These are phyloP conservation scores for Drosophila ananassae DNA, from an alignment of 1,140 invertebrate genomes.

Conservation along the genomic window DNA sequence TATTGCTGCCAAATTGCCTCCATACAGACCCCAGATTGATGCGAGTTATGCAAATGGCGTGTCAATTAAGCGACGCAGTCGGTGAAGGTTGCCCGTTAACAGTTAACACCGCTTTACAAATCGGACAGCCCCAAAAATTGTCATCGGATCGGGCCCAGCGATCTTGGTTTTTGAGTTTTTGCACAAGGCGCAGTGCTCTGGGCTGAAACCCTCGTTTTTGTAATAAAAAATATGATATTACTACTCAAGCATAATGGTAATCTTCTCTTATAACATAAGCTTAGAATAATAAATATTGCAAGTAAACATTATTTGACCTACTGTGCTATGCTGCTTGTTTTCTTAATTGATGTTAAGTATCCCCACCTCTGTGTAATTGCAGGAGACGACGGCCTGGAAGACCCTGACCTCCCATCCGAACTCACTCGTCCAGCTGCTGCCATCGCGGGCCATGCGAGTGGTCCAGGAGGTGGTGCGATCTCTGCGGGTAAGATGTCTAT, in stretches of 20 bases:
- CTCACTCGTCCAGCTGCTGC: slow-evolving; percentile 78
- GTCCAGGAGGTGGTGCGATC: slow-evolving; percentile 83
- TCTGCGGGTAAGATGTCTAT: slow-evolving; percentile 69
- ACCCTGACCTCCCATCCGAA: slow-evolving; percentile 83
- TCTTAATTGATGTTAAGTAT: slow-evolving; percentile 50
- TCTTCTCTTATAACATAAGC: background rate
- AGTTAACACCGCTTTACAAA: slow-evolving; percentile 58
- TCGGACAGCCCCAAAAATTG: slow-evolving; percentile 58
- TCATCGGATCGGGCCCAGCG: slow-evolving; percentile 50
- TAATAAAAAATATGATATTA: background rate
- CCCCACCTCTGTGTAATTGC: slow-evolving; percentile 42
- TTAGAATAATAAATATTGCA: background rate
- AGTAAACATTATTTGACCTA: background rate
- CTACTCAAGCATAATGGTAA: background rate
- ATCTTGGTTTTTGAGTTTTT: slow-evolving; percentile 52
- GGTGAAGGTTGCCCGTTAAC: slow-evolving; percentile 71
- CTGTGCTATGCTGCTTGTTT: slow-evolving; percentile 25
- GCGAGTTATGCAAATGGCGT: slow-evolving; percentile 73
- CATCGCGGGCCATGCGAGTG: slow-evolving; percentile 81
- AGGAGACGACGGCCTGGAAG: slow-evolving; percentile 84
- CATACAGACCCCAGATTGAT: slow-evolving; percentile 1
- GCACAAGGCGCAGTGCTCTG: slow-evolving; percentile 45
- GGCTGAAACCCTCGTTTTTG: background rate
- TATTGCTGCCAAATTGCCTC: slow-evolving; percentile 39
- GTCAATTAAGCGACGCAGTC: slow-evolving; percentile 72